Base-by-base conservation (phyloP, 1,140 invertebrate species). In the Aphelenchoides fujianensis region DNA sequence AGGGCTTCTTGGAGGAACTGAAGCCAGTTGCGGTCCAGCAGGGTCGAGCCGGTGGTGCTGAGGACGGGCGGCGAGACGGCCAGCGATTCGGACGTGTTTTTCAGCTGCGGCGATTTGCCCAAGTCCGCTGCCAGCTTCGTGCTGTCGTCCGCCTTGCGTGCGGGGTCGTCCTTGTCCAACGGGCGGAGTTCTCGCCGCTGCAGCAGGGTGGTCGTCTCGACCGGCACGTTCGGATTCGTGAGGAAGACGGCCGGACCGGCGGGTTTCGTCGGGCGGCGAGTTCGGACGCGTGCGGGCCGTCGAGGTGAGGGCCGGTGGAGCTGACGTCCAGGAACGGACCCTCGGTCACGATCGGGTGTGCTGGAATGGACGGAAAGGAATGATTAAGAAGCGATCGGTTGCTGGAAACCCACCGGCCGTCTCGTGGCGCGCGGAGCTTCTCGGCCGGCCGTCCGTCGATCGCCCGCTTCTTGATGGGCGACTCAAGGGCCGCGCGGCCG, bases 311-410 rank as follows among this genome's bases (percentile, higher is more conserved):
- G n/a, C n/a, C n/a, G n/a, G 63, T 61, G 31, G 12, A 12, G 23
- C 23, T 48, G 12, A 48, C 55, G 34, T 66, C 63, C 63, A 66
- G 32, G 53, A 66, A 66, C 36, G n/a, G 2, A 16, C 1, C n/a
- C n/a, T 66, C 53, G 36, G 30, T 12, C 16, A 19, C 12, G 7
- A 66, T 55, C 36, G 63, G 63, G 53, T 66, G 63, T 2, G 63
- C 63, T 66, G 32, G 53, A 66, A 66, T n/a, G 63, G 12, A 3
- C n/a, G 53, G 23, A 37, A 36, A 52, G n/a, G 5, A 5, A 64
- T n/a, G n/a, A n/a, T n/a, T n/a, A n/a, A n/a, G n/a, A n/a, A n/a
- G n/a, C n/a, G n/a, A 32, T 64, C 32, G 9, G 16, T 12, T 66
- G 16, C 63, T 59, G 12, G 28, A 48, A 48, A 16, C 5, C 12